phyloP scores from a whole-genome alignment of 2,888 invertebrate genomes.

The Bruchidius siliquastri region DNA sequence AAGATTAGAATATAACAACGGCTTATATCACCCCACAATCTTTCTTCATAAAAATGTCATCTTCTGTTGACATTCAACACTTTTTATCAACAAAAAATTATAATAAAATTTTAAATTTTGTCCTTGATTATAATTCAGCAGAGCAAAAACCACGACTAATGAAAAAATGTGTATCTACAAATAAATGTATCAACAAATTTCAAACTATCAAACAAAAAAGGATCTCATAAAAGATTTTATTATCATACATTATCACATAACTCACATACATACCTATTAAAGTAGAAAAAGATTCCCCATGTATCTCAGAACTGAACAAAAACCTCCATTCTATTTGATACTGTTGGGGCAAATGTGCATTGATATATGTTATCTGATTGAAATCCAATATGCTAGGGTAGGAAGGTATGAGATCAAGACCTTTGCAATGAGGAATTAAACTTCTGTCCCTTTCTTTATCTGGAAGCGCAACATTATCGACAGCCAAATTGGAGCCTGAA shows the following conservation, averaged over 20 bases:
- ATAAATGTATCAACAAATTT: too few species aligned
- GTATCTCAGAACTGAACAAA: conserved; percentile 78
- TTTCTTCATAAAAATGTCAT: too few species aligned
- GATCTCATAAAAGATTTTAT: too few species aligned
- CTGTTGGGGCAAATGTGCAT: conserved; percentile 70
- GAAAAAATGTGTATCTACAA: too few species aligned
- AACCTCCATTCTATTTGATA: conserved; percentile 79
- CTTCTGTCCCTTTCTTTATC: conserved; percentile 49
- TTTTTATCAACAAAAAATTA: too few species aligned
- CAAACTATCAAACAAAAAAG: too few species aligned
- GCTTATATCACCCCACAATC: too few species aligned
- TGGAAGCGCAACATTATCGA: conserved; percentile 29
- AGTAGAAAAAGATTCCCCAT: conserved; percentile 88
- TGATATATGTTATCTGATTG: conserved; percentile 75
- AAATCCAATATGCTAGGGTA: conserved; percentile 73
- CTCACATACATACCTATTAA: conserved; percentile 53
- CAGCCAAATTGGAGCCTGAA: conserved; percentile 12
- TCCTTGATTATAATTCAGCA: too few species aligned
- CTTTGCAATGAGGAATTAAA: conserved; percentile 53
- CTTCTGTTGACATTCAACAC: too few species aligned
- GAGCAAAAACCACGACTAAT: too few species aligned
- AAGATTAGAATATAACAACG: too few species aligned
- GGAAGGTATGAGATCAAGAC: conserved; percentile 68
- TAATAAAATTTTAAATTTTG: too few species aligned
- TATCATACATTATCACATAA: not conserved